These are phyloP conservation scores for Sparus aurata DNA, from an alignment of 2,797 vertebrate genomes.

Conservation along the genomic window DNA sequence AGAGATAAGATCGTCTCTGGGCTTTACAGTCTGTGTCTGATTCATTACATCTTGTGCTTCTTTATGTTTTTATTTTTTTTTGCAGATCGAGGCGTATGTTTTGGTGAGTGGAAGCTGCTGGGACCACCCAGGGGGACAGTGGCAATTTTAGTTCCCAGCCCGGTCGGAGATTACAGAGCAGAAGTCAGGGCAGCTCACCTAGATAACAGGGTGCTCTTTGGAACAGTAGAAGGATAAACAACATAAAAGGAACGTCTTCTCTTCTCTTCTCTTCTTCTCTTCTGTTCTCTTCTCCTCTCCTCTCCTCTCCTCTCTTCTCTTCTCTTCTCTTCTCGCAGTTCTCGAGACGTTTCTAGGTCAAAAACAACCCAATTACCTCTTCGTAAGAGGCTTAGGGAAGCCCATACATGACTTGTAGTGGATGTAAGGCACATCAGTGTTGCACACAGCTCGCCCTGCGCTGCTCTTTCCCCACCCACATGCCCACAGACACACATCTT, in stretches of 20 bases:
- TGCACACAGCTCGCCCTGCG: no score
- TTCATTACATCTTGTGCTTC: conserved; percentile 46
- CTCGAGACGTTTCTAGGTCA: conserved; percentile 26
- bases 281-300: conserved; percentile 39
- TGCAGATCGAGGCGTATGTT: conserved; percentile 92
- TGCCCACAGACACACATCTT: no score
- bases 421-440: conserved; percentile 35
- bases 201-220: conserved; percentile 82
- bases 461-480: no score
- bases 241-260: conserved; percentile 69
- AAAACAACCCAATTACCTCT: conserved; percentile 34
- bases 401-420: conserved; percentile 28
- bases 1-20: conserved; percentile 24
- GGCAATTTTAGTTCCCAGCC: conserved; percentile 77
- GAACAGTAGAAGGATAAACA: conserved; percentile 75
- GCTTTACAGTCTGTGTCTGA: conserved; percentile 44
- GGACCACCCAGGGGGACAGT: conserved; percentile 79
- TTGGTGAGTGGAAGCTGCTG: conserved; percentile 90
- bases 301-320: conserved; percentile 38
- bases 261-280: conserved; percentile 27
- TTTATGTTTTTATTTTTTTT: conserved; percentile 37
- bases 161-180: conserved; percentile 81
- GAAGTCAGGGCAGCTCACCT: conserved; percentile 74
- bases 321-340: background rate
- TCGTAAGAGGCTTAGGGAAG: conserved; percentile 39